Conservation (phyloP, 64 coral and sea anemone species). For the Anthopleura sola region DNA sequence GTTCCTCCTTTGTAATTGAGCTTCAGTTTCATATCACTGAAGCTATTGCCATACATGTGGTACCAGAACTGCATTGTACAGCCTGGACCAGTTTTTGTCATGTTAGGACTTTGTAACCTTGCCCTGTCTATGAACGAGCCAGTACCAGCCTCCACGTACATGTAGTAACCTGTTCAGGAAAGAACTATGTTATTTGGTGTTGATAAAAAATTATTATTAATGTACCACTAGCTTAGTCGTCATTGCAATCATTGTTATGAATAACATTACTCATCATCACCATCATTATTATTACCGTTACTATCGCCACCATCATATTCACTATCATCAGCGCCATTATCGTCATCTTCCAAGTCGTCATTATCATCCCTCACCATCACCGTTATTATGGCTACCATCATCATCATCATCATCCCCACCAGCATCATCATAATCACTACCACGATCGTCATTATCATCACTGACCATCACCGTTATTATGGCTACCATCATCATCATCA, state of each 20-base stretch:
- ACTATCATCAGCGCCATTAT: not conserved
- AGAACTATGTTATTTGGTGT: not conserved
- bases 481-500: no score
- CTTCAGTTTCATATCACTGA: constrained; percentile 40
- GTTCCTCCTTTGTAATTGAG: constrained; percentile 71
- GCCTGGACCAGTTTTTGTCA: constrained; percentile 68
- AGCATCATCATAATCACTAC: no score
- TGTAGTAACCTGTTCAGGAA: constrained; percentile 66
- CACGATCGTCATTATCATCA: no score
- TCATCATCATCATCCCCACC: no score
- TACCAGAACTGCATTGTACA: constrained; percentile 85
- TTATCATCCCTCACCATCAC: no score
- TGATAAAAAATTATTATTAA: not conserved
- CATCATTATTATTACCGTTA: not conserved
- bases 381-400: no score
- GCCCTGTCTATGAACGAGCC: constrained; percentile 72
- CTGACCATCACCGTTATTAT: no score
- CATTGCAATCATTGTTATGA: not conserved
- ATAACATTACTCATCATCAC: not conserved
- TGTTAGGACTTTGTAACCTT: constrained; percentile 62
- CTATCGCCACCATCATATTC: not conserved
- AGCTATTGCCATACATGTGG: constrained; percentile 68
- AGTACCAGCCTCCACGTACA: constrained; percentile 83
- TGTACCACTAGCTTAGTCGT: not conserved
- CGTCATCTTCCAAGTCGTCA: not conserved